Conservation (phyloP, 2,113 vertebrate genomes). For the Amphiprion ocellaris region DNA sequence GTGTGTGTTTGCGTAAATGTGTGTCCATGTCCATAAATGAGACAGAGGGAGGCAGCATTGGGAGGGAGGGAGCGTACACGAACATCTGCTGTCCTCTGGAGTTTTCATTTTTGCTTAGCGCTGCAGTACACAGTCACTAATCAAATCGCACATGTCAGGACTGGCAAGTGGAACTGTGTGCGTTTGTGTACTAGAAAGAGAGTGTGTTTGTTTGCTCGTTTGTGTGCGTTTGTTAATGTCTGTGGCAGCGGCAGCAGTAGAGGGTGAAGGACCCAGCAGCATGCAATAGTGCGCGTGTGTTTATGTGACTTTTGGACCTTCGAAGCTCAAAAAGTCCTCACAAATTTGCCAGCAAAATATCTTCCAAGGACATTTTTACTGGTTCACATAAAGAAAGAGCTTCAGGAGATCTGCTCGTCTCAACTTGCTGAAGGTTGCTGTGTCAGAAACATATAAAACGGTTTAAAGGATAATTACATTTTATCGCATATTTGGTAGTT, state of each 20-base stretch:
- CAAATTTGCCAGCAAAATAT: slow-evolving; percentile 11
- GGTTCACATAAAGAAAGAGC: not conserved
- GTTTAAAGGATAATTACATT: slow-evolving; percentile 4
- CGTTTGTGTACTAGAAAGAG: slow-evolving; percentile 47
- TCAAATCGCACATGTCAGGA: slow-evolving; percentile 81
- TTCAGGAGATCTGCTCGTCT: slow-evolving; percentile 10
- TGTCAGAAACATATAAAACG: slow-evolving; percentile 10
- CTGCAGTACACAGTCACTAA: slow-evolving; percentile 80
- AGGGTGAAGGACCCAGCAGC: slow-evolving; percentile 39
- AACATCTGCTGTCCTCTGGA: slow-evolving; percentile 82
- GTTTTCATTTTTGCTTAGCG: slow-evolving; percentile 82
- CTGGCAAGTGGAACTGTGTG: slow-evolving; percentile 67
- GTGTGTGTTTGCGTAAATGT: slow-evolving; percentile 39
- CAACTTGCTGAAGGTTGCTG: slow-evolving; percentile 10
- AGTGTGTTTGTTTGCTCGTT: slow-evolving; percentile 29
- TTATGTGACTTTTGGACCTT: slow-evolving; percentile 24
- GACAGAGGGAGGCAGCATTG: slow-evolving; percentile 50
- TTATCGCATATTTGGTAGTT: slow-evolving; percentile 11
- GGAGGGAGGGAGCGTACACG: slow-evolving; percentile 52
- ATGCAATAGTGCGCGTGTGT: slow-evolving; percentile 10
- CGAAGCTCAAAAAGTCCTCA: slow-evolving; percentile 23
- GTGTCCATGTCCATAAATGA: slow-evolving; percentile 63
- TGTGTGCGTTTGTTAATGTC: slow-evolving; percentile 33
- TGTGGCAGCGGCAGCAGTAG: slow-evolving; percentile 32
- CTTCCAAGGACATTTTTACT: not conserved